Percentiles rank a stretch among this genome's conserved stretches.
These are phyloP conservation scores for Epinephelus coioides DNA, from an alignment of 2,797 vertebrate genomes.

Conservation along the genomic window DNA sequence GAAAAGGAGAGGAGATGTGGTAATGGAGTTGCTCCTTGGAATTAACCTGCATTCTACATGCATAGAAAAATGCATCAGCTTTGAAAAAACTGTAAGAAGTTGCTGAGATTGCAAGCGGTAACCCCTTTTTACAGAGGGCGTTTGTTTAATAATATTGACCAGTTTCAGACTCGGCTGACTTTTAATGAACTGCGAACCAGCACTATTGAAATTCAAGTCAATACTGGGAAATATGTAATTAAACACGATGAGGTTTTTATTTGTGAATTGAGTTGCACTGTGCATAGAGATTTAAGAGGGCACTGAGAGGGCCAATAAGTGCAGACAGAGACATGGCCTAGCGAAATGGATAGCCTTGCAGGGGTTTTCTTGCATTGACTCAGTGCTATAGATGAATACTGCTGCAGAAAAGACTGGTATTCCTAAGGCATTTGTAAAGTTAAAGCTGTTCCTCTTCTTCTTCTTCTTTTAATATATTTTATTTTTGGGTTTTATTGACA, in stretches of 20 bases:
- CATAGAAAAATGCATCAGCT: conserved; percentile 39
- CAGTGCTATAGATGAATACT: conserved; percentile 35
- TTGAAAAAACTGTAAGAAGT: conserved; percentile 50
- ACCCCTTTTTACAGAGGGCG: conserved; percentile 62
- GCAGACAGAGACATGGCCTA: conserved; percentile 40
- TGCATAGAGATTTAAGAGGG: conserved; percentile 66
- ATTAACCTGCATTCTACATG: conserved; percentile 37
- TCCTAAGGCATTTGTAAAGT: neutral
- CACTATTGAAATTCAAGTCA: conserved; percentile 80
- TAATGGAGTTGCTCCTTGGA: conserved; percentile 41
- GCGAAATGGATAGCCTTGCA: conserved; percentile 52
- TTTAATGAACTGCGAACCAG: conserved; percentile 82
- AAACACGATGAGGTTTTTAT: conserved; percentile 85
- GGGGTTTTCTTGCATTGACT: conserved; percentile 49
- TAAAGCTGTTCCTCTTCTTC: neutral
- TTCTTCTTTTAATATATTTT: neutral
- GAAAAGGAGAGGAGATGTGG: neutral
- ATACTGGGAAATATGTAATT: conserved; percentile 83
- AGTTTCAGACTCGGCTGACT: conserved; percentile 75
- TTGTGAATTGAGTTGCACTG: conserved; percentile 77
- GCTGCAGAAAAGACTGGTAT: conserved; percentile 10
- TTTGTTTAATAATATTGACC: conserved; percentile 81
- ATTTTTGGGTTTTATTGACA: conserved; percentile 2
- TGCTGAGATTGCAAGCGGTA: conserved; percentile 69
- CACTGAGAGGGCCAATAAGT: conserved; percentile 55